Evolutionary conservation across 1,140 invertebrate species (phyloP).

Genomic region (Drosophila mauritiana): DNA sequence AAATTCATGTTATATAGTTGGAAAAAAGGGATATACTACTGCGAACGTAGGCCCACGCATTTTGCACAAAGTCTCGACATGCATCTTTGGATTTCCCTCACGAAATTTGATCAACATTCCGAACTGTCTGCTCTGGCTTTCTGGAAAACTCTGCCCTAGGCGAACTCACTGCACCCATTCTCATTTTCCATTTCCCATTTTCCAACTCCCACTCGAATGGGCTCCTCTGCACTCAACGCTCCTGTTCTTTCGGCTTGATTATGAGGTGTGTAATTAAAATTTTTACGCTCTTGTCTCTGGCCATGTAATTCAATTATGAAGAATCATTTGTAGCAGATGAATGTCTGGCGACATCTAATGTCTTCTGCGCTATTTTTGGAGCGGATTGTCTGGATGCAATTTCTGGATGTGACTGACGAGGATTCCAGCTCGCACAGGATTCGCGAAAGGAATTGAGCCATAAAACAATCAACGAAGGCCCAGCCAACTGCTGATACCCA

Average conservation of each 20-base stretch:
- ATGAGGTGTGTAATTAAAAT: conserved; percentile 84
- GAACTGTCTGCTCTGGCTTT: background rate
- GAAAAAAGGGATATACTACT: conserved; percentile 24
- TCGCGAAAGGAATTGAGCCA: conserved; percentile 55
- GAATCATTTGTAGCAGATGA: conserved; percentile 74
- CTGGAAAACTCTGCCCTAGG: conserved; percentile 7
- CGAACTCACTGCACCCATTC: background rate
- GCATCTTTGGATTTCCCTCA: conserved; percentile 59
- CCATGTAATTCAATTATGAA: conserved; percentile 82
- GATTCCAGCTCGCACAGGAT: conserved; percentile 24
- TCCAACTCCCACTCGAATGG: conserved; percentile 17
- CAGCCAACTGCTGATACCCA: conserved; percentile 18
- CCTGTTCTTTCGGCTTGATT: conserved; percentile 64
- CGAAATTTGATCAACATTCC: conserved; percentile 68
- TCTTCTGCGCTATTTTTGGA: conserved; percentile 57
- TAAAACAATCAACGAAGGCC: conserved; percentile 35
- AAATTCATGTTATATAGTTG: conserved; percentile 35
- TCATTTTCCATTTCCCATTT: background rate
- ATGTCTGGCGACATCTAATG: conserved; percentile 62
- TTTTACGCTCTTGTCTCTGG: conserved; percentile 77
- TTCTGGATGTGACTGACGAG: background rate
- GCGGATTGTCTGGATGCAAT: conserved; percentile 14
- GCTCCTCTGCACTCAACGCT: conserved; percentile 36
- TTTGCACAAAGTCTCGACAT: conserved; percentile 23
- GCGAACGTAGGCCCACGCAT: conserved; percentile 33